Conservation (phyloP, 2,888 invertebrate species). For the Xiphydria camelus region DNA sequence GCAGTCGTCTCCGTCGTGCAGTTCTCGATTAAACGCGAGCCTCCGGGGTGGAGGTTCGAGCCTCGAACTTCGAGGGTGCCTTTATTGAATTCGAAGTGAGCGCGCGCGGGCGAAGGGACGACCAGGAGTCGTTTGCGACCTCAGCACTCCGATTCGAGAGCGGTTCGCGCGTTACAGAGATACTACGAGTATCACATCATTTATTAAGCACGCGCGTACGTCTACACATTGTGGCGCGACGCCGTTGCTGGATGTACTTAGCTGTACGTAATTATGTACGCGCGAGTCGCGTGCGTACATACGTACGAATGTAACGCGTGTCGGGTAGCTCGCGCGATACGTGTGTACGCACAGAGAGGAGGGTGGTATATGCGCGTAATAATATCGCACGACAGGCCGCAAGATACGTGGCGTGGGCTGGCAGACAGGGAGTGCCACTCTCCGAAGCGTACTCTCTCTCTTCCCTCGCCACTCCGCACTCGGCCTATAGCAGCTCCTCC, state of each 20-base stretch:
- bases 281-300: conserved; percentile 28
- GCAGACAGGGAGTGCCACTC: conserved; percentile 55
- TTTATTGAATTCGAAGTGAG: no score
- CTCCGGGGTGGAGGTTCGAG: no score
- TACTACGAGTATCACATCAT: no score
- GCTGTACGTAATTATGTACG: conserved; percentile 21
- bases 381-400: conserved; percentile 47
- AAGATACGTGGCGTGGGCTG: conserved; percentile 50
- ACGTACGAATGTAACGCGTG: conserved; percentile 50
- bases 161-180: no score
- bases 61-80: no score
- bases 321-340: conserved; percentile 52
- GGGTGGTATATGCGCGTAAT: conserved; percentile 45
- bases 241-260: conserved; percentile 25
- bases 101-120: no score
- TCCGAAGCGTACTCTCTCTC: conserved; percentile 24
- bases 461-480: conserved; percentile 7
- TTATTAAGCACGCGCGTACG: conserved; percentile 32
- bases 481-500: conserved; percentile 16
- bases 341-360: no score
- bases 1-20: no score
- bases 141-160: no score
- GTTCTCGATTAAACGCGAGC: no score
- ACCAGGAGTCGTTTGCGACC: no score
- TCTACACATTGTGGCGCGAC: conserved; percentile 13